Evolutionary conservation across 2,888 invertebrate genomes (phyloP).

Genomic region (Nipponacmea schrenckii): DNA sequence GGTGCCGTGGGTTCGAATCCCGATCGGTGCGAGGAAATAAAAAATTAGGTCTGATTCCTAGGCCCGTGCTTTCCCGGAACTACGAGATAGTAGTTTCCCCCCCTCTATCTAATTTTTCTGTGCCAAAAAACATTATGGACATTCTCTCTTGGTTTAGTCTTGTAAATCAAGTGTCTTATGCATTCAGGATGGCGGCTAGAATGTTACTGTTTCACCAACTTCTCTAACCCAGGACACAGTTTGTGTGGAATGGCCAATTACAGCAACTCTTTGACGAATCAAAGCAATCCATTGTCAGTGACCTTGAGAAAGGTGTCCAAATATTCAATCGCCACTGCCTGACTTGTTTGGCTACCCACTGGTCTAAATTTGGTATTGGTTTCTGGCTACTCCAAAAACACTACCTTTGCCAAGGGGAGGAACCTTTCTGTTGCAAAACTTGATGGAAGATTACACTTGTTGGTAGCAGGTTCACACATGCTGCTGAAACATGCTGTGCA

Average conservation of each 20-base stretch:
- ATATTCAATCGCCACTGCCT: constrained; percentile 42
- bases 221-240: constrained; percentile 34
- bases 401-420: constrained; percentile 23
- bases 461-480: constrained; percentile 37
- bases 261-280: constrained; percentile 23
- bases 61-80: too few species aligned
- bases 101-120: too few species aligned
- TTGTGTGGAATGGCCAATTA: constrained; percentile 31
- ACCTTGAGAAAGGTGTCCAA: constrained; percentile 39
- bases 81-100: too few species aligned
- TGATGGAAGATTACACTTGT: constrained; percentile 37
- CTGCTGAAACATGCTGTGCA: too few species aligned
- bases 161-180: too few species aligned
- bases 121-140: too few species aligned
- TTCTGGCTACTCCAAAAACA: constrained; percentile 24
- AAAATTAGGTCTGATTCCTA: too few species aligned
- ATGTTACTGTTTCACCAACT: constrained; percentile 42
- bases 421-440: constrained; percentile 34
- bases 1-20: too few species aligned
- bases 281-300: constrained; percentile 32
- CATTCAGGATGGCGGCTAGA: constrained; percentile 37
- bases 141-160: too few species aligned
- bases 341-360: constrained; percentile 47
- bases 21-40: too few species aligned
- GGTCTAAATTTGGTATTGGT: constrained; percentile 26